phyloP scores from a whole-genome alignment of 2,797 vertebrate species.

The Hyperoplus lanceolatus region DNA sequence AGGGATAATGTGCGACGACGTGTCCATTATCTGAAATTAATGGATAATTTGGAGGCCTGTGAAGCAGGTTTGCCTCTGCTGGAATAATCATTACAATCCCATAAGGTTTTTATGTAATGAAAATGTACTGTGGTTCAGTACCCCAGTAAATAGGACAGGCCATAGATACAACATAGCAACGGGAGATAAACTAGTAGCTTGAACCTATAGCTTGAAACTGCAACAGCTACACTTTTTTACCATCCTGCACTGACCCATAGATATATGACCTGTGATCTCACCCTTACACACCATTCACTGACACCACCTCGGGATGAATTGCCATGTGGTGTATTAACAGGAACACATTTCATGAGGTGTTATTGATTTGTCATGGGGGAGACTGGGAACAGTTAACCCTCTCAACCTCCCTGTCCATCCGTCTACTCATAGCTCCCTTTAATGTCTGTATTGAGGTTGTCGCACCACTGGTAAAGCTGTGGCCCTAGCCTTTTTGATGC shows the following conservation, averaged over 20 bases:
- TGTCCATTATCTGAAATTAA: too few species aligned
- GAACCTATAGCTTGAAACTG: neutral
- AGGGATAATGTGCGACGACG: too few species aligned
- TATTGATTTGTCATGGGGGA: conserved; percentile 65
- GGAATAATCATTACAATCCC: too few species aligned
- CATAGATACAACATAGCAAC: too few species aligned
- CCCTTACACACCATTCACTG: conserved; percentile 36
- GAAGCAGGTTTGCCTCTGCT: too few species aligned
- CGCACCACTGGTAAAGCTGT: conserved; percentile 28
- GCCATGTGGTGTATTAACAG: conserved; percentile 38
- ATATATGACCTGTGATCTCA: conserved; percentile 50
- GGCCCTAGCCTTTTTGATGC: conserved; percentile 42
- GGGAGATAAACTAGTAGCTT: neutral
- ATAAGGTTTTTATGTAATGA: too few species aligned
- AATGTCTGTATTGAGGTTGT: conserved; percentile 36
- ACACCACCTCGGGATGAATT: conserved; percentile 49
- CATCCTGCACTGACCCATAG: conserved; percentile 6
- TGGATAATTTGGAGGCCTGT: too few species aligned
- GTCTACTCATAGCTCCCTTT: conserved; percentile 32
- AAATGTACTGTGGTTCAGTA: too few species aligned
- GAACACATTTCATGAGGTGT: conserved; percentile 56
- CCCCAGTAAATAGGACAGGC: too few species aligned
- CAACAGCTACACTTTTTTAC: neutral
- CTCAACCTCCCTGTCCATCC: conserved; percentile 41
- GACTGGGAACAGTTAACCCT: conserved; percentile 48